Evolutionary conservation across 2,797 vertebrate species (phyloP).

Genomic region (Dicrostonyx torquatus): DNA sequence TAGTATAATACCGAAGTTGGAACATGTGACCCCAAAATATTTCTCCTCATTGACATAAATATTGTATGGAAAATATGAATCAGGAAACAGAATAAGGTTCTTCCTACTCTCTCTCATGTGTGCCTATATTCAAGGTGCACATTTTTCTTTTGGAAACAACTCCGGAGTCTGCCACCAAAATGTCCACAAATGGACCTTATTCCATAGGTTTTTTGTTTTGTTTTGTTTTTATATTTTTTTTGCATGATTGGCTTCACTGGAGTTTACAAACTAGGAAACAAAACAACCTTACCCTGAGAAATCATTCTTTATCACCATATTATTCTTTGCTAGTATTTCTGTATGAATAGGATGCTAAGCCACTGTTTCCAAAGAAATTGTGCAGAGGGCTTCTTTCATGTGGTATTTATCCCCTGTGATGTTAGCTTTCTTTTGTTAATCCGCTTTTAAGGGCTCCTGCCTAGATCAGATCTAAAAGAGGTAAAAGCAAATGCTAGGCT

Average conservation of each 20-base stretch:
- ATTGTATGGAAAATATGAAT: not conserved
- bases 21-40: not conserved
- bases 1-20: not conserved
- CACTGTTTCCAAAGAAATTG: not conserved
- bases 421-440: not conserved
- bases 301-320: not conserved
- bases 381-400: not conserved
- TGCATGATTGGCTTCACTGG: not conserved
- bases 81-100: not conserved
- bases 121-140: not conserved
- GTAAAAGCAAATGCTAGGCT: not conserved
- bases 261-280: not conserved
- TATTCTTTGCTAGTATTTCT: not conserved
- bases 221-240: too few species aligned
- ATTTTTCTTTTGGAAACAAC: not conserved
- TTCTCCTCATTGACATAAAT: not conserved
- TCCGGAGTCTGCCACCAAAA: not conserved
- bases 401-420: not conserved
- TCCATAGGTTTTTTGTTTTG: not conserved
- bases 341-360: too few species aligned
- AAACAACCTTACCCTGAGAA: not conserved
- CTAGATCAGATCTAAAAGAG: not conserved
- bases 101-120: not conserved
- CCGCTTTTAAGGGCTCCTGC: not conserved
- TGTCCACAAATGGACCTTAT: not conserved